Percentiles rank a stretch among this genome's conserved stretches.
phyloP scores from a whole-genome alignment of 2,888 invertebrate species.

The Chouioia cunea region DNA sequence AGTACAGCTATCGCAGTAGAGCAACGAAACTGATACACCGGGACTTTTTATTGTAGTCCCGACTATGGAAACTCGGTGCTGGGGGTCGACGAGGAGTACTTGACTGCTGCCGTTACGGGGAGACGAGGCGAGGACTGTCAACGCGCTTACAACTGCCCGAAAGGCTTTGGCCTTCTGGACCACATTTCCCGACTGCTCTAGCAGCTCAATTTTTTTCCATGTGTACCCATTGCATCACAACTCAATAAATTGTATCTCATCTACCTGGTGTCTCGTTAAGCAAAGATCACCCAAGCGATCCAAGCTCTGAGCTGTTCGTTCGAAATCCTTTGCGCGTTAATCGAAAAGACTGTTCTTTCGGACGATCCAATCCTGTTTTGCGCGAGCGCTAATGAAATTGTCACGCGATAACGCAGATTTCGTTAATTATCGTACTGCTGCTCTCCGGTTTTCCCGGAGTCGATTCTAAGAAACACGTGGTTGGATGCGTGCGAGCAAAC shows the following conservation, averaged over 20 bases:
- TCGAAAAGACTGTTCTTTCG: no score
- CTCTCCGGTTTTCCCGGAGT: neutral
- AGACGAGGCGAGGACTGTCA: constrained; percentile 73
- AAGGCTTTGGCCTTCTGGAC: constrained; percentile 76
- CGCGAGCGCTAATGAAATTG: neutral
- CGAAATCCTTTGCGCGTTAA: no score
- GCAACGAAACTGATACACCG: constrained; percentile 5
- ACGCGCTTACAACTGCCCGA: constrained; percentile 73
- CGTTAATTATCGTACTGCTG: neutral
- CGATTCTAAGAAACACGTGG: constrained; percentile 16
- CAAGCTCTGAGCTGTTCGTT: no score
- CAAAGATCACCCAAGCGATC: no score
- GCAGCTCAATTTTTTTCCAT: no score
- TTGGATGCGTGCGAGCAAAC: constrained; percentile 27
- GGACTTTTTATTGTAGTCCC: constrained; percentile 69
- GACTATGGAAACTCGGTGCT: constrained; percentile 70
- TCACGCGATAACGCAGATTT: neutral
- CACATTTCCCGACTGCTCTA: constrained; percentile 52
- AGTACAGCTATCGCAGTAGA: neutral
- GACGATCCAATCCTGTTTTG: no score
- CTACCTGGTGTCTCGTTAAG: no score
- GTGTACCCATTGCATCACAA: no score
- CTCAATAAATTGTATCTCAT: no score
- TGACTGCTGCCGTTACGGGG: constrained; percentile 76
- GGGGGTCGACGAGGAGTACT: constrained; percentile 72